Evolutionary conservation across 37 sponge, comb jelly and placozoan species (phyloP).

Genomic region (Tethya wilhelma): DNA sequence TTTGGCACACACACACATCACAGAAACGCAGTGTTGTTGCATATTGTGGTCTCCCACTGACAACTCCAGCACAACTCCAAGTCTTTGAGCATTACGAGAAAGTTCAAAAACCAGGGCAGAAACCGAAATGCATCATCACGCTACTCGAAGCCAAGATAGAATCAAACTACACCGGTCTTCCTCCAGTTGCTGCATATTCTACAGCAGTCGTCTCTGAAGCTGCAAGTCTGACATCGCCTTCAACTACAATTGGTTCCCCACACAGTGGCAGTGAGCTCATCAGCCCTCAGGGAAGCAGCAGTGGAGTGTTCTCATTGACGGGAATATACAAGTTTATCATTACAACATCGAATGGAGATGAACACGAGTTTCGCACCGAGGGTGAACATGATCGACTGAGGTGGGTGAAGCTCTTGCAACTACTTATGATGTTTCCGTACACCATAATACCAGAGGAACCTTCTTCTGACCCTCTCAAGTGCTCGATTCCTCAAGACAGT

Average conservation of each 20-base stretch:
- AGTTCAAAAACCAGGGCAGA: constrained; percentile 10
- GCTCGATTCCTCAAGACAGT: constrained; percentile 25
- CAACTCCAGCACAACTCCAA: constrained; percentile 4
- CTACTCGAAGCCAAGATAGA: constrained; percentile 28
- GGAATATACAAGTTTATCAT: neutral
- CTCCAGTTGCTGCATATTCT: too few species aligned
- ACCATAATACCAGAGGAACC: constrained; percentile 69
- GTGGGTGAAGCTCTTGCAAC: constrained; percentile 43
- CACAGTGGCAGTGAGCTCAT: constrained; percentile 9
- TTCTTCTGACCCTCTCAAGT: constrained; percentile 37
- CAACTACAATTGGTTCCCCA: too few species aligned
- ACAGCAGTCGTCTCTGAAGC: too few species aligned
- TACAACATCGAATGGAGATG: constrained; percentile 4
- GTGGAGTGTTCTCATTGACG: too few species aligned
- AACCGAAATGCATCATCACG: constrained; percentile 29
- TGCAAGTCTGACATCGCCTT: too few species aligned
- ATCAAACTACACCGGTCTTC: neutral
- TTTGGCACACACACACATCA: neutral
- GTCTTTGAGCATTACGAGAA: constrained; percentile 40
- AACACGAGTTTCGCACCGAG: constrained; percentile 45
- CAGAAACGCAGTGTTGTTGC: constrained; percentile 39
- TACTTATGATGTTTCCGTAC: constrained; percentile 56
- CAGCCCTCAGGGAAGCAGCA: too few species aligned
- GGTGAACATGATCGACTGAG: constrained; percentile 12
- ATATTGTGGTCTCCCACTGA: constrained; percentile 15